Conservation (phyloP, 2,113 vertebrate species). For the Chaetops frenatus region DNA sequence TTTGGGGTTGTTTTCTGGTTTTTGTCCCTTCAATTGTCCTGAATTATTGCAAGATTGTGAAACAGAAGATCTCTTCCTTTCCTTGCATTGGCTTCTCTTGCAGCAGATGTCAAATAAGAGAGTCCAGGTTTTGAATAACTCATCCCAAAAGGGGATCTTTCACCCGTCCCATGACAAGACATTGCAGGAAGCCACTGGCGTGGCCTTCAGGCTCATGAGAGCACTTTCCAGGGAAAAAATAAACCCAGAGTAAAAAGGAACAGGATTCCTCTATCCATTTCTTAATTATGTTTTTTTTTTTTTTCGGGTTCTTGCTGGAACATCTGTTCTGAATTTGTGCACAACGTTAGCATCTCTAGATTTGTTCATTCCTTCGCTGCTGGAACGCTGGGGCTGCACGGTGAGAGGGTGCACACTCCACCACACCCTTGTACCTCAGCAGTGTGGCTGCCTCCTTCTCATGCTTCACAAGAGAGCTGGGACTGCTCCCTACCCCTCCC, state of each 20-base stretch:
- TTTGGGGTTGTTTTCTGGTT: conserved; percentile 31
- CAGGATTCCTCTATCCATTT: not conserved
- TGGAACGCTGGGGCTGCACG: rapidly evolving
- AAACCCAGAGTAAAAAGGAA: not conserved
- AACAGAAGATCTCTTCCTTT: conserved; percentile 27
- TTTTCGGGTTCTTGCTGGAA: not conserved
- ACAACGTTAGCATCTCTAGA: not conserved
- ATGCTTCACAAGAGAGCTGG: rapidly evolving
- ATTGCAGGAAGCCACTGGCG: not conserved
- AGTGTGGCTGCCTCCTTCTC: not conserved
- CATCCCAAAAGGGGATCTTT: not conserved
- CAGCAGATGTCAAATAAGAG: conserved; percentile 60
- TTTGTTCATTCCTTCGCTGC: not conserved
- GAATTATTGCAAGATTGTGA: conserved; percentile 69
- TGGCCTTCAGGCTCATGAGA: not conserved
- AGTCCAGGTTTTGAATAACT: not conserved
- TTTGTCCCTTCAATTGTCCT: not conserved
- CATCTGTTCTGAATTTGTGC: conserved; percentile 53
- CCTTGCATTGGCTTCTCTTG: not conserved
- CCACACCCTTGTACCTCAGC: rapidly evolving
- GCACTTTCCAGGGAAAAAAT: not conserved
- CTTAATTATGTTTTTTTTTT: not conserved
- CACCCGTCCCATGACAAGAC: not conserved
- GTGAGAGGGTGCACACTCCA: not conserved
- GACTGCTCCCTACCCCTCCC: not conserved